Evolutionary conservation across 2,113 vertebrate genomes (phyloP).

Genomic region (Lophura nycthemera): DNA sequence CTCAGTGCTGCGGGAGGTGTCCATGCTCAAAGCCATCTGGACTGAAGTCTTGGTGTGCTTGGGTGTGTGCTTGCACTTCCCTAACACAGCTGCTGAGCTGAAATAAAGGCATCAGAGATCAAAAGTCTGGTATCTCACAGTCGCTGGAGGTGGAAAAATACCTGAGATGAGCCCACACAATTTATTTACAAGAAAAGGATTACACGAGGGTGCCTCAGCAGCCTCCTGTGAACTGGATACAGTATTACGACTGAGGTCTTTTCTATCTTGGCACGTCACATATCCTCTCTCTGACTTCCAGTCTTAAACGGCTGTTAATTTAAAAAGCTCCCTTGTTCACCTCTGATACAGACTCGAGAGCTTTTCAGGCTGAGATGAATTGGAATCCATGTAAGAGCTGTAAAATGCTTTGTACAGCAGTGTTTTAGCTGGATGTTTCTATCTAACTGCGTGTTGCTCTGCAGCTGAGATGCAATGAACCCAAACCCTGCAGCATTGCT

Average conservation of each 20-base stretch:
- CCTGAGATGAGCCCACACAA: not conserved
- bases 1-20: not conserved
- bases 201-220: not conserved
- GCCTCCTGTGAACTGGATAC: not conserved
- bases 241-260: no score
- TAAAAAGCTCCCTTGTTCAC: not conserved
- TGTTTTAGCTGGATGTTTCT: not conserved
- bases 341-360: not conserved
- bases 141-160: not conserved
- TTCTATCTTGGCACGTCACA: not conserved
- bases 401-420: not conserved
- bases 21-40: not conserved
- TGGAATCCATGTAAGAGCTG: not conserved
- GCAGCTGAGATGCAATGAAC: not conserved
- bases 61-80: not conserved
- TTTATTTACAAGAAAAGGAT: not conserved
- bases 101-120: not conserved
- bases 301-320: slow-evolving; percentile 24
- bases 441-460: not conserved
- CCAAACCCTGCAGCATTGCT: not conserved
- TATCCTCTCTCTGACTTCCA: not conserved
- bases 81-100: not conserved
- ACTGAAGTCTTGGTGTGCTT: not conserved
- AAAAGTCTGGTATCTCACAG: not conserved
- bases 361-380: not conserved